phyloP scores from a whole-genome alignment of 2,888 invertebrate genomes.

The Leucophenga maculata region DNA sequence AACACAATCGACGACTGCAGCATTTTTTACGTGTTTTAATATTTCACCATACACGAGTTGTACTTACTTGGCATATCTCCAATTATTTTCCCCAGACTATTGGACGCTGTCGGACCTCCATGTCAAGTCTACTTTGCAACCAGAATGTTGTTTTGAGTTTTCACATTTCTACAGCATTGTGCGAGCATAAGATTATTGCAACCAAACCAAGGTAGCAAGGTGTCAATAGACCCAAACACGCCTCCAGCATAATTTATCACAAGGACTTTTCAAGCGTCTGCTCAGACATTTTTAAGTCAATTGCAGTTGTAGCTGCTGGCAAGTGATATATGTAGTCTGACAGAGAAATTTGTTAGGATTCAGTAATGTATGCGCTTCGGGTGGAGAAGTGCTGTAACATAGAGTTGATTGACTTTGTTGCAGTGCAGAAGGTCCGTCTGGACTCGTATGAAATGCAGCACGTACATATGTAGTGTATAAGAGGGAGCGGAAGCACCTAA shows the following conservation, averaged over 20 bases:
- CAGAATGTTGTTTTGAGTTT: too few relatives aligned
- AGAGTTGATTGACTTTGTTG: not conserved
- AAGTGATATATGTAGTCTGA: not conserved
- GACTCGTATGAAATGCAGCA: conserved; percentile 38
- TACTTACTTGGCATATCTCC: too few relatives aligned
- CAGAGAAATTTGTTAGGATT: conserved; percentile 47
- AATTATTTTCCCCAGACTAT: too few relatives aligned
- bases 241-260: conserved; percentile 2
- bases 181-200: too few relatives aligned
- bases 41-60: too few relatives aligned
- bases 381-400: not conserved
- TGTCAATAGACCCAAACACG: conserved; percentile 4
- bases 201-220: not conserved
- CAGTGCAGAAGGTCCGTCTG: not conserved
- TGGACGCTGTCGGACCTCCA: too few relatives aligned
- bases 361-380: conserved; percentile 29
- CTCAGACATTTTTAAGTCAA: conserved; percentile 12
- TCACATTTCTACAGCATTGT: too few relatives aligned
- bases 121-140: too few relatives aligned
- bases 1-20: too few relatives aligned
- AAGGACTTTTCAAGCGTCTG: not conserved
- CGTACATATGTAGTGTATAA: conserved; percentile 30
- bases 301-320: not conserved
- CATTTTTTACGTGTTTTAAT: too few relatives aligned
- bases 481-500: conserved; percentile 42